A percentile compares a stretch with the other conserved stretches of the same genome.
phyloP scores from a whole-genome alignment of 2,888 invertebrate species.

The Heliothis peltigera region DNA sequence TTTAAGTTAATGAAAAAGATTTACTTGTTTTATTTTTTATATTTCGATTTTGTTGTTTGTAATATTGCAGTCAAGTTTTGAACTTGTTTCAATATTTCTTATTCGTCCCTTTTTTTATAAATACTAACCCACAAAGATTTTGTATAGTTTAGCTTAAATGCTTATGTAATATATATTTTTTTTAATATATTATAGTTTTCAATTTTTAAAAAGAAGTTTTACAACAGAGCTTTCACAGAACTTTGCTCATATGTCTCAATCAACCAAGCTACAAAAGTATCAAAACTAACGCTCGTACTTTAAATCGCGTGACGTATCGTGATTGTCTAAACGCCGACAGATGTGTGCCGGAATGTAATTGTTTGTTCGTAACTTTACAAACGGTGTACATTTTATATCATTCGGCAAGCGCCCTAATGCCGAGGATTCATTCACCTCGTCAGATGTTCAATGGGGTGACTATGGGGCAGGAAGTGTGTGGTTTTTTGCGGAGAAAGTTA shows the following conservation, averaged over 20 bases:
- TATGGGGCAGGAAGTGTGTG: slow-evolving; percentile 76
- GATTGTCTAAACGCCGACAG: slow-evolving; percentile 90
- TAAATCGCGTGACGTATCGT: slow-evolving; percentile 89
- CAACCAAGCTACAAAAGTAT: slow-evolving; percentile 63
- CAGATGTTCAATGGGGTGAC: slow-evolving; percentile 87
- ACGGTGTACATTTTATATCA: slow-evolving; percentile 85
- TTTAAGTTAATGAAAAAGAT: background rate
- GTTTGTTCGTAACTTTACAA: slow-evolving; percentile 84
- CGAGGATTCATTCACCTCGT: slow-evolving; percentile 88
- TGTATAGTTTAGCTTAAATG: no score
- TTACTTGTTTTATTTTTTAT: no score
- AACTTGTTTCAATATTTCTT: no score
- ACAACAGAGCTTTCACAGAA: no score
- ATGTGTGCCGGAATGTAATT: slow-evolving; percentile 90
- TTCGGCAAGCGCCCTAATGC: slow-evolving; percentile 77
- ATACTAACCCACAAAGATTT: no score
- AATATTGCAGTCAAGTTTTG: no score
- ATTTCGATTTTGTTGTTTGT: no score
- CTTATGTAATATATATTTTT: no score
- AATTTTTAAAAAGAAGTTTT: no score
- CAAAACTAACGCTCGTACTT: slow-evolving; percentile 66
- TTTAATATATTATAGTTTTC: no score
- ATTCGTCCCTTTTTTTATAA: no score
- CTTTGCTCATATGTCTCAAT: background rate
- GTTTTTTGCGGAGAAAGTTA: slow-evolving; percentile 79